Evolutionary conservation across 2,797 vertebrate genomes (phyloP).

Genomic region (Percopsis omiscomaycus): DNA sequence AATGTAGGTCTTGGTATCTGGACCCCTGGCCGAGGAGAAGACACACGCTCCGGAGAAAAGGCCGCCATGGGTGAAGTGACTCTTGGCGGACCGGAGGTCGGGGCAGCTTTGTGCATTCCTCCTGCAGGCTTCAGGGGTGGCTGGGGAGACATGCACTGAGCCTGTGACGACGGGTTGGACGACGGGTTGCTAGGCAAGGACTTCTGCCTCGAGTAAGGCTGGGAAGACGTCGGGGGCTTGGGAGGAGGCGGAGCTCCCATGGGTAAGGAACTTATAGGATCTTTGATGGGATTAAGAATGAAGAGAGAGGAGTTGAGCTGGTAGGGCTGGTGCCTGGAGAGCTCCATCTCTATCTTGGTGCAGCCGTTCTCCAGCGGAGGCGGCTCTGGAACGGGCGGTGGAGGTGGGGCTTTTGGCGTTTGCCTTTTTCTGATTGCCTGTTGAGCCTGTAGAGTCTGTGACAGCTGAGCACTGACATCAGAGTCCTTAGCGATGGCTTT

Average conservation of each 20-base stretch:
- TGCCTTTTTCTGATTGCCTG: constrained; percentile 76
- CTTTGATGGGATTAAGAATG: constrained; percentile 86
- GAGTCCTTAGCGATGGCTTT: constrained; percentile 83
- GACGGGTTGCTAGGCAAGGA: constrained; percentile 77
- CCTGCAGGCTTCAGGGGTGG: constrained; percentile 58
- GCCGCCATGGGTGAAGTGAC: constrained; percentile 74
- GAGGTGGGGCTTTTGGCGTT: constrained; percentile 45
- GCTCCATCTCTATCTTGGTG: constrained; percentile 86
- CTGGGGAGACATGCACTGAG: constrained; percentile 71
- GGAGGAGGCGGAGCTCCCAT: constrained; percentile 81
- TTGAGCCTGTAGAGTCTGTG: constrained; percentile 76
- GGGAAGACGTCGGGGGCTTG: constrained; percentile 71
- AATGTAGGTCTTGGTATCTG: constrained; percentile 92
- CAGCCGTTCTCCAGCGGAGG: constrained; percentile 82
- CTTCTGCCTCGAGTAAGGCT: constrained; percentile 72
- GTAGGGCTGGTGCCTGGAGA: constrained; percentile 88
- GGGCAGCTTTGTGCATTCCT: constrained; percentile 32
- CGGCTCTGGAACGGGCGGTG: constrained; percentile 61
- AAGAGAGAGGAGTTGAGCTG: constrained; percentile 91
- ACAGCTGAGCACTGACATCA: constrained; percentile 79
- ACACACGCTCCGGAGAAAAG: constrained; percentile 76
- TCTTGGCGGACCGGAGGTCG: constrained; percentile 60
- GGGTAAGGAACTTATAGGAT: constrained; percentile 78
- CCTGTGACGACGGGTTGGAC: constrained; percentile 70
- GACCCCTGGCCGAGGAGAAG: constrained; percentile 77